phyloP scores from a whole-genome alignment of 1,140 invertebrate genomes.

The Pteromalus puparum region DNA sequence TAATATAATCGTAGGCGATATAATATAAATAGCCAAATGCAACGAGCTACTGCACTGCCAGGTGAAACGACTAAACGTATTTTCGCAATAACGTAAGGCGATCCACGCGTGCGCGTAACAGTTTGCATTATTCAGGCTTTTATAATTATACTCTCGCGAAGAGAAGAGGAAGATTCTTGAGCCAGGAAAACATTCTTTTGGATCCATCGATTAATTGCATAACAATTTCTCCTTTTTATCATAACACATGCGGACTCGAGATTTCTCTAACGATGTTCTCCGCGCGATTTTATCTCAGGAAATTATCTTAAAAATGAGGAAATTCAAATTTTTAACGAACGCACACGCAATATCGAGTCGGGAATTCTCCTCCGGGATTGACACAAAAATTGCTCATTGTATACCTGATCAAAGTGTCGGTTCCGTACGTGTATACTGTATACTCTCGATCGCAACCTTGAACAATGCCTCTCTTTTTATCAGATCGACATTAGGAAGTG shows the following conservation, averaged over 20 bases:
- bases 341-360: not conserved
- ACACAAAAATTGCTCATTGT: constrained; percentile 18
- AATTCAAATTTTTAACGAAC: constrained; percentile 1
- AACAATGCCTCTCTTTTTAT: constrained; percentile 42
- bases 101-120: not conserved
- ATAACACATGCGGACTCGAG: not conserved
- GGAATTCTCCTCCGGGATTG: not conserved
- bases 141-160: not conserved
- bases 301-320: not conserved
- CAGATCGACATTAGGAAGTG: constrained; percentile 27
- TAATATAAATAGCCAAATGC: too few species aligned
- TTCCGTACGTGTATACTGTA: not conserved
- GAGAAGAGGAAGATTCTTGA: not conserved
- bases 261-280: not conserved
- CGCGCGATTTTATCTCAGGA: not conserved
- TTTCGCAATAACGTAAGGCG: too few species aligned
- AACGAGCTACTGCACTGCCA: too few species aligned
- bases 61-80: too few species aligned
- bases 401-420: not conserved
- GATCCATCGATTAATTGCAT: not conserved
- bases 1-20: too few species aligned
- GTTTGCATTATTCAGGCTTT: not conserved
- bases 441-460: not conserved
- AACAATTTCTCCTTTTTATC: not conserved
- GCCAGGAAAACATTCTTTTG: not conserved